Evolutionary conservation across 2,888 invertebrate genomes (phyloP).

Genomic region (Cyaniris semiargus): DNA sequence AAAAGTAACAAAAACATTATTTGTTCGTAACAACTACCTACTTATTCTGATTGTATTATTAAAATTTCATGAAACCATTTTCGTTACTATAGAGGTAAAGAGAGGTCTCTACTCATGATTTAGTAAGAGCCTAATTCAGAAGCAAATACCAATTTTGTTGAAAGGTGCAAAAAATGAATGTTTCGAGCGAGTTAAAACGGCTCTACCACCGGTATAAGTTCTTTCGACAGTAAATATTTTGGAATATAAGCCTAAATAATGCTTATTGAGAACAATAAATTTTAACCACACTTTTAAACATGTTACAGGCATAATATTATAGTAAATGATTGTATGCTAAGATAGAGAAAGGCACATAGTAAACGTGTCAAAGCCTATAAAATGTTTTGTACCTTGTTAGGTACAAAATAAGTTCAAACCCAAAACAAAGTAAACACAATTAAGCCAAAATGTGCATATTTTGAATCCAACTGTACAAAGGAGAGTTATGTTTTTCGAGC

Average conservation of each 20-base stretch:
- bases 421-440: background rate
- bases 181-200: background rate
- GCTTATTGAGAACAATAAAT: background rate
- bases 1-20: background rate
- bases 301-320: background rate
- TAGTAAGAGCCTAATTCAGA: background rate
- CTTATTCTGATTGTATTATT: background rate
- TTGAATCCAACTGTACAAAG: background rate
- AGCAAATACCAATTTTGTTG: background rate
- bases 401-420: background rate
- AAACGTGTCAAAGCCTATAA: constrained; percentile 38
- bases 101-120: background rate
- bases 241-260: background rate
- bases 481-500: too few relatives aligned
- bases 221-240: background rate
- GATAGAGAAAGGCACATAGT: constrained; percentile 40
- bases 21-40: background rate
- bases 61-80: background rate
- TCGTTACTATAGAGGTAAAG: background rate
- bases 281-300: background rate
- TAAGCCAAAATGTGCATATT: background rate
- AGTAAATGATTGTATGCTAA: constrained; percentile 19
- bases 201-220: background rate
- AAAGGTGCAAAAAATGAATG: background rate
- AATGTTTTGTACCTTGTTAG: constrained; percentile 16